Evolutionary conservation across 2,797 vertebrate species (phyloP).

Genomic region (Setipinna tenuifilis): DNA sequence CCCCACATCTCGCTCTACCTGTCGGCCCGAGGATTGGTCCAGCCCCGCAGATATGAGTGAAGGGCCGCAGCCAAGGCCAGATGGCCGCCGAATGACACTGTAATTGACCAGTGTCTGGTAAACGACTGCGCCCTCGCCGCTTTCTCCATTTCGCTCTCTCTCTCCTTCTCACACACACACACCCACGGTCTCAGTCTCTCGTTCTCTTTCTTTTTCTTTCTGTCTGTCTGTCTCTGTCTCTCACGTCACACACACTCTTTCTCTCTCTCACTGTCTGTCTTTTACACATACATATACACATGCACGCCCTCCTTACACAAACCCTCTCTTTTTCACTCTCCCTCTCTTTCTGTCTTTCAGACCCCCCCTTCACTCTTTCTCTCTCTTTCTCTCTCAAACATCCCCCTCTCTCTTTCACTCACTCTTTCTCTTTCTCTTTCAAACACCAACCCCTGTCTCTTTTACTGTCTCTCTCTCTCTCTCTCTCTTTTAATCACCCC

Average conservation of each 20-base stretch:
- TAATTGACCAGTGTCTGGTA: conserved; percentile 72
- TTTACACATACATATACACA: too few species aligned
- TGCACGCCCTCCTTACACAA: too few species aligned
- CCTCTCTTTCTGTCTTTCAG: too few species aligned
- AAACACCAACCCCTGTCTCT: too few species aligned
- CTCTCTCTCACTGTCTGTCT: too few species aligned
- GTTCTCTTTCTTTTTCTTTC: conserved; percentile 36
- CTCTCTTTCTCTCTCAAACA: too few species aligned
- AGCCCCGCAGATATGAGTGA: conserved; percentile 17
- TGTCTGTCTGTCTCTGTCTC: conserved; percentile 40
- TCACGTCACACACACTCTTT: conserved; percentile 16
- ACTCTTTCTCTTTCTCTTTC: too few species aligned
- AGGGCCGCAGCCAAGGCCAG: conserved; percentile 23
- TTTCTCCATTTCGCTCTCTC: conserved; percentile 32
- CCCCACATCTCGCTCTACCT: conserved; percentile 71
- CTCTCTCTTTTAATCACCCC: neutral
- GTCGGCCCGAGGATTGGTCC: conserved; percentile 60
- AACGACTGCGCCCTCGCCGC: conserved; percentile 65
- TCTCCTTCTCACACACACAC: conserved; percentile 15
- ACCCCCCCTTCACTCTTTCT: too few species aligned
- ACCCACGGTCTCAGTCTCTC: conserved; percentile 43
- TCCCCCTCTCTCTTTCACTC: too few species aligned
- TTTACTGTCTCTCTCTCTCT: too few species aligned
- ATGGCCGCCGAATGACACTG: conserved; percentile 56
- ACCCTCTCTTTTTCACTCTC: too few species aligned